A percentile compares a stretch with the other conserved stretches of the same genome.
phyloP scores from a whole-genome alignment of 2,113 vertebrate genomes.

The Crotophaga sulcirostris region DNA sequence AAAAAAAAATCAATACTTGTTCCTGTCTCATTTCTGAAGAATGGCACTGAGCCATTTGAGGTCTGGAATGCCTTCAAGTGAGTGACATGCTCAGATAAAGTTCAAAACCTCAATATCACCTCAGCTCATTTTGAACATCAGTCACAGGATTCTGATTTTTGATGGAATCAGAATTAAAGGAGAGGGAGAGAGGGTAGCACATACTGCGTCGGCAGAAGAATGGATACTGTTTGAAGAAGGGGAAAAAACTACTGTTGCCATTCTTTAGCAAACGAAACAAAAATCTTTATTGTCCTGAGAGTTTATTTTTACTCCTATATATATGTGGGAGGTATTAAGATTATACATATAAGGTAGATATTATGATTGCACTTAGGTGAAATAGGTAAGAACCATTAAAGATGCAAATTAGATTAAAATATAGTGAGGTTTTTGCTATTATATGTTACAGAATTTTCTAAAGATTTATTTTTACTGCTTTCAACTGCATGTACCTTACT shows the following conservation, averaged over 20 bases:
- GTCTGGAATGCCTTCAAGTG: constrained; percentile 63
- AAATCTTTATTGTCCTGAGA: background rate
- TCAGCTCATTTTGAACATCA: constrained; percentile 66
- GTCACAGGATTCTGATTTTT: constrained; percentile 60
- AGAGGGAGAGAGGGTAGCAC: background rate
- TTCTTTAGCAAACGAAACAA: background rate
- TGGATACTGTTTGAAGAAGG: background rate
- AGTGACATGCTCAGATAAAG: constrained; percentile 65
- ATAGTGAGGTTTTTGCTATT: background rate
- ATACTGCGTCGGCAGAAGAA: background rate
- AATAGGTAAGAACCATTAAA: background rate
- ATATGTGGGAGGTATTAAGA: background rate
- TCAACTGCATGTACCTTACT: background rate
- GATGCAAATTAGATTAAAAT: background rate
- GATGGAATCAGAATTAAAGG: constrained; percentile 55
- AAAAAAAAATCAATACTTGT: constrained; percentile 61
- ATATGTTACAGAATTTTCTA: background rate
- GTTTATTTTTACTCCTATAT: background rate
- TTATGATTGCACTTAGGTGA: background rate
- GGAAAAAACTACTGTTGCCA: background rate
- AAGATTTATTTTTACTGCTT: background rate
- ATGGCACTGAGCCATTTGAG: constrained; percentile 58
- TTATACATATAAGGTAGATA: background rate
- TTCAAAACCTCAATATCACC: constrained; percentile 70
- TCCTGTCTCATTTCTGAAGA: constrained; percentile 60